A percentile compares a stretch with the other conserved stretches of the same genome.
Evolutionary conservation across 2,888 invertebrate genomes (phyloP).

Genomic region (Calliphora vomitoria): DNA sequence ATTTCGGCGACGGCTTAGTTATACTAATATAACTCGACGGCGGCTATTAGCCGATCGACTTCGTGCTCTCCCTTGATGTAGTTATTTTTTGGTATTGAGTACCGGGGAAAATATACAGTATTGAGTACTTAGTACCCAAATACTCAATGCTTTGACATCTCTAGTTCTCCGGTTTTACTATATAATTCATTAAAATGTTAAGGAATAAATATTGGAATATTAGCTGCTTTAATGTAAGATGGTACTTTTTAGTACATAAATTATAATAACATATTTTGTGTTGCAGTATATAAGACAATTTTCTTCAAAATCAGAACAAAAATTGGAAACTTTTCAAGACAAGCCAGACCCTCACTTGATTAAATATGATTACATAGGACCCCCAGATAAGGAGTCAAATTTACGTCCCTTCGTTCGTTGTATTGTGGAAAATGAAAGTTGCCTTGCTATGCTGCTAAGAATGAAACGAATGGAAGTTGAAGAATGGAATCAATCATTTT

Average conservation of each 20-base stretch:
- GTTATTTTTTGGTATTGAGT: too few relatives aligned
- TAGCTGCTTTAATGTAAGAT: background rate
- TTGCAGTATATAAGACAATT: conserved; percentile 8
- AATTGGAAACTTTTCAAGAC: conserved; percentile 73
- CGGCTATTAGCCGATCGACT: too few relatives aligned
- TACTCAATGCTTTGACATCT: too few relatives aligned
- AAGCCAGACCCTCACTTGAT: conserved; percentile 80
- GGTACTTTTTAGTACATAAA: background rate
- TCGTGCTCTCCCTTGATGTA: too few relatives aligned
- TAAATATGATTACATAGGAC: conserved; percentile 84
- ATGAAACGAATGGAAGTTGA: conserved; percentile 89
- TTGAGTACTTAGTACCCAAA: too few relatives aligned
- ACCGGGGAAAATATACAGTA: too few relatives aligned
- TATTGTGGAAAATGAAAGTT: conserved; percentile 88
- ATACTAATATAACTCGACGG: too few relatives aligned
- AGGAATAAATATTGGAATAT: too few relatives aligned
- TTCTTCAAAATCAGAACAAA: background rate
- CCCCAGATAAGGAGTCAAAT: conserved; percentile 92
- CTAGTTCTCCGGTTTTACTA: too few relatives aligned
- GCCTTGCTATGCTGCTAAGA: conserved; percentile 88
- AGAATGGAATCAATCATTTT: conserved; percentile 93
- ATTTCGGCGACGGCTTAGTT: too few relatives aligned
- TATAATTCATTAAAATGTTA: too few relatives aligned
- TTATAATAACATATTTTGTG: background rate
- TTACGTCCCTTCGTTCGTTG: conserved; percentile 90